A percentile compares a stretch with the other conserved stretches of the same genome.
phyloP scores from a whole-genome alignment of 1,140 invertebrate species.

The Drosophila virilis region DNA sequence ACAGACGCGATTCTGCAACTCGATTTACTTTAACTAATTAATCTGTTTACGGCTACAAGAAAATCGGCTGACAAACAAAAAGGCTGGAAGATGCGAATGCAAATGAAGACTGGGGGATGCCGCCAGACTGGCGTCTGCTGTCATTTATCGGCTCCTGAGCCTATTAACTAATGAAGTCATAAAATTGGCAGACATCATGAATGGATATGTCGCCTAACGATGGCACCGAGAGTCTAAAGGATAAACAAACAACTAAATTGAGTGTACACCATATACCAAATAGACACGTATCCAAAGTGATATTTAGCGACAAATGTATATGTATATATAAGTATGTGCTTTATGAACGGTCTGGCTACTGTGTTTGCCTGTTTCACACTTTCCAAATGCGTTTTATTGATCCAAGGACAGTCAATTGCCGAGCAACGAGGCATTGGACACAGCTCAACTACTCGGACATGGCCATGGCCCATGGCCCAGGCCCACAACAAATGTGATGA shows the following conservation, averaged over 20 bases:
- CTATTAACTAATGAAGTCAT: slow-evolving; percentile 71
- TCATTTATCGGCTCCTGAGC: slow-evolving; percentile 22
- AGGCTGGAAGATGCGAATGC: slow-evolving; percentile 9
- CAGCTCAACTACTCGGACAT: slow-evolving; percentile 16
- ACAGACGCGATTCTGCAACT: neutral
- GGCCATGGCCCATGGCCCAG: slow-evolving; percentile 35
- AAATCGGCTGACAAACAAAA: slow-evolving; percentile 18
- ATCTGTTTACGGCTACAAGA: slow-evolving; percentile 9
- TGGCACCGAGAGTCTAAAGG: slow-evolving; percentile 20
- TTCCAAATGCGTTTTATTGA: slow-evolving; percentile 68
- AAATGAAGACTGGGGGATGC: slow-evolving; percentile 8
- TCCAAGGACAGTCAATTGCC: slow-evolving; percentile 68
- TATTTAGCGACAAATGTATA: neutral
- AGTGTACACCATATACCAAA: slow-evolving; percentile 1
- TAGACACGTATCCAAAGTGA: neutral
- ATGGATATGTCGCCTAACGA: slow-evolving; percentile 23
- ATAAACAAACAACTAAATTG: slow-evolving; percentile 31
- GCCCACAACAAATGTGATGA: slow-evolving; percentile 64
- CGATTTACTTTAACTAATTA: slow-evolving; percentile 39
- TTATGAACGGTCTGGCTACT: neutral
- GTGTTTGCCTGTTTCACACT: slow-evolving; percentile 23
- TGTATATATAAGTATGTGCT: neutral
- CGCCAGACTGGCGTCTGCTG: slow-evolving; percentile 52
- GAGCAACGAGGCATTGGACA: slow-evolving; percentile 26
- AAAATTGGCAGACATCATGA: slow-evolving; percentile 56